Evolutionary conservation across 2,797 vertebrate species (phyloP), one percentile per base, ranked within the genome.

Genomic region (Lacerta bilineata): DNA sequence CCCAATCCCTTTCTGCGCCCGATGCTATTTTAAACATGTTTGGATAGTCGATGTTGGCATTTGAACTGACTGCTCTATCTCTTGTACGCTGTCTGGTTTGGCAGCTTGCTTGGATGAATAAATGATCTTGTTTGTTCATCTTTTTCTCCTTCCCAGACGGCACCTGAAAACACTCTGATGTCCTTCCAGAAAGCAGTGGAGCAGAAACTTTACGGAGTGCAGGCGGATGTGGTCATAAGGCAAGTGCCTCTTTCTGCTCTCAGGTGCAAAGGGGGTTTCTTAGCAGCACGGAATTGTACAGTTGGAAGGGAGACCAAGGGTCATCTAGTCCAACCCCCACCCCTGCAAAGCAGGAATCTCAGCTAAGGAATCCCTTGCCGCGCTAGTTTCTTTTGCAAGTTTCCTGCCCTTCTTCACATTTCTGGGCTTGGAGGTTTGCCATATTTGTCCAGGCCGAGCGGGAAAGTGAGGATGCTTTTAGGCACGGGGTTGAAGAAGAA

Each of bases 151-250:
- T 36, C 39, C 0, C 88, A 98, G 99, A 76, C 99, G 94, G 98
- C 98, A 89, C 98, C 99, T 85, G 99, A 99, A 94, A 98, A 99
- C 96, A 99, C 98, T 1, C 86, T 98, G 93, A 98, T 98, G 98
- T 99, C 99, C 93, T 99, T 99, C 93, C 98, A 97, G 95, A 97
- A 98, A 95, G 98, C 98, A 1, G 96, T 98, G 80, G 98, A 99
- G 94, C 97, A 98, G 84, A 98, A 97, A 87, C 96, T 97, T 23
- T 96, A 95, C 0, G 98, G 98, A 82, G 96, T 99, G 86, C 97
- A 99, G 95, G 97, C 98, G 27, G 99, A 99, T 3, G 97, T 99
- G 18, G 94, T 97, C 0, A 95, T 99, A 96, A 99, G 99, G 99
- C 98, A 92, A 80, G 94, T 17, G 5, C 8, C 10, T 33, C 3